Evolutionary conservation across 2,113 vertebrate genomes (phyloP).

Genomic region (Psittacara wagleri): DNA sequence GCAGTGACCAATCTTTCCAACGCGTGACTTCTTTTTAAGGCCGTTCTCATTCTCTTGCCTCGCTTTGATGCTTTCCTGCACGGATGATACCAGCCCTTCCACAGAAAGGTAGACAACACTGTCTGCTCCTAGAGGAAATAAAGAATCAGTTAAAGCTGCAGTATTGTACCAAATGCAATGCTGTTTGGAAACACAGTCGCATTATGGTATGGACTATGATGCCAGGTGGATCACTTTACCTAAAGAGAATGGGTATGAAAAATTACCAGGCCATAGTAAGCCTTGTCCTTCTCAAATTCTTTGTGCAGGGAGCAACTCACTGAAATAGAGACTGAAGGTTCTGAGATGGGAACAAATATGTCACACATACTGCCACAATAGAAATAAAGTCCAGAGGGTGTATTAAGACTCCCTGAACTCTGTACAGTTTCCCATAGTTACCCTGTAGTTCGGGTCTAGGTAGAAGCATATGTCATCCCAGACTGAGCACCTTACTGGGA

Average conservation of each 20-base stretch:
- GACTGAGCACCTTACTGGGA: background rate
- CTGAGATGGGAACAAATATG: background rate
- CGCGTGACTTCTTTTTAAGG: slow-evolving; percentile 52
- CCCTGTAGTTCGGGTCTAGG: background rate
- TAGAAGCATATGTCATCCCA: background rate
- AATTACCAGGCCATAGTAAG: background rate
- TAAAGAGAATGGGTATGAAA: background rate
- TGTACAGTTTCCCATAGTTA: background rate
- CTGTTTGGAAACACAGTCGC: background rate
- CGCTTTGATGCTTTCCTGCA: slow-evolving; percentile 83
- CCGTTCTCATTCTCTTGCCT: slow-evolving; percentile 72
- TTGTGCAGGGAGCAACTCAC: background rate
- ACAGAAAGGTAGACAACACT: slow-evolving; percentile 94
- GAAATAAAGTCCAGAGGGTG: background rate
- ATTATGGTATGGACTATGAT: background rate
- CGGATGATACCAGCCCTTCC: slow-evolving; percentile 90
- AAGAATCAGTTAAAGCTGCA: background rate
- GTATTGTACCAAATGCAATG: background rate
- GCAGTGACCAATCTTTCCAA: slow-evolving; percentile 83
- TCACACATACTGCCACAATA: background rate
- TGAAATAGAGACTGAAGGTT: background rate
- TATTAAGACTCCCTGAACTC: background rate
- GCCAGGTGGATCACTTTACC: background rate
- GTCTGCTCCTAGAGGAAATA: slow-evolving; percentile 82
- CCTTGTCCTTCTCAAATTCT: background rate